Conservation (phyloP, 2,113 vertebrate species). For the Rhinolophus sinicus region DNA sequence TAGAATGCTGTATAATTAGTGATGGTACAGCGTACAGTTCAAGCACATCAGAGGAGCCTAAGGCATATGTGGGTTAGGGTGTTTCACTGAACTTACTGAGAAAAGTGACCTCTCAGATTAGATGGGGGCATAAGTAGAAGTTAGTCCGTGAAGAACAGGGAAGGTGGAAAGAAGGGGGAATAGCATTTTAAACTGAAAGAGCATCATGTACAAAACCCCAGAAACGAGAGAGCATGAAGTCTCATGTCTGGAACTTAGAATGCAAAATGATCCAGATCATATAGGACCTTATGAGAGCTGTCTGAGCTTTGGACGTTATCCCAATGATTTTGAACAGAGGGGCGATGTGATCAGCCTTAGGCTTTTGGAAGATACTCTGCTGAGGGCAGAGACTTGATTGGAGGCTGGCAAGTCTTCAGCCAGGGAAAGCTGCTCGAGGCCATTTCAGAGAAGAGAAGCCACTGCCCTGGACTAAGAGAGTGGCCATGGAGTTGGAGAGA, state of each 20-base stretch:
- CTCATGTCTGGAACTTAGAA: not conserved
- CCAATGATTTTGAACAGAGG: not conserved
- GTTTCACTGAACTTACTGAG: not conserved
- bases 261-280: not conserved
- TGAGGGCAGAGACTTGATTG: not conserved
- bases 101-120: not conserved
- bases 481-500: not conserved
- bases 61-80: not conserved
- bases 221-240: not conserved
- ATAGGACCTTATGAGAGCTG: rapidly evolving
- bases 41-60: not conserved
- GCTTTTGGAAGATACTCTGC: not conserved
- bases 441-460: not conserved
- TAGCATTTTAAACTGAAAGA: not conserved
- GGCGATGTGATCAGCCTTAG: not conserved
- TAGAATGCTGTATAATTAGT: not conserved
- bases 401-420: not conserved
- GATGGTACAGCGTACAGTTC: not conserved
- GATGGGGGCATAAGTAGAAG: not conserved
- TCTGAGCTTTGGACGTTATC: not conserved
- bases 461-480: not conserved
- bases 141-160: not conserved
- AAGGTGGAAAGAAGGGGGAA: not conserved
- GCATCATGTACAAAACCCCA: not conserved
- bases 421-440: not conserved